These are phyloP conservation scores for Poecilus cupreus DNA, from an alignment of 2,888 invertebrate genomes.

Conservation along the genomic window DNA sequence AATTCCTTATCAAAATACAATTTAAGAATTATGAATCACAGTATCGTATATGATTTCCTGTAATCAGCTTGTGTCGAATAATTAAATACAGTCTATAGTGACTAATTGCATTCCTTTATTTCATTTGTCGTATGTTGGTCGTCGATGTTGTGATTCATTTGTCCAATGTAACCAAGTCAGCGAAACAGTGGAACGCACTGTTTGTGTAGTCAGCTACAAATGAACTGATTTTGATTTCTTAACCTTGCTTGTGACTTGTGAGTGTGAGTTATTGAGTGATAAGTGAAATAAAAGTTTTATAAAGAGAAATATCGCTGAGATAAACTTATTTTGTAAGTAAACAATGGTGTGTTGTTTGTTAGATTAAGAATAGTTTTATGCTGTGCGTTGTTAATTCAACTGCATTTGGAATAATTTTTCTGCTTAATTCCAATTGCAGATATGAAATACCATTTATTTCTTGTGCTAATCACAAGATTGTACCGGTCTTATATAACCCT, in stretches of 20 bases:
- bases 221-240: slow-evolving; percentile 11
- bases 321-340: neutral
- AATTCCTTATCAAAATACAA: neutral
- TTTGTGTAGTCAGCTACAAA: neutral
- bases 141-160: slow-evolving; percentile 29
- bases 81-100: neutral
- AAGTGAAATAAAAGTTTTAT: neutral
- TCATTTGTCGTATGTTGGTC: neutral
- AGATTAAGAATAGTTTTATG: neutral
- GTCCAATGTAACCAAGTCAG: neutral
- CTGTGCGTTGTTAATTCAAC: neutral
- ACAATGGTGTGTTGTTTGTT: neutral
- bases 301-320: neutral
- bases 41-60: slow-evolving; percentile 7
- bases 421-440: too few species aligned
- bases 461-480: too few species aligned
- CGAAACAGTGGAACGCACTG: neutral
- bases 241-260: slow-evolving; percentile 14
- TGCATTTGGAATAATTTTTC: too few species aligned
- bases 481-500: too few species aligned
- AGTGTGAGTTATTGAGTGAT: neutral
- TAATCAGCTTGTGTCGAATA: neutral
- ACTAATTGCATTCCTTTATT: slow-evolving; percentile 27
- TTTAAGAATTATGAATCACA: slow-evolving; percentile 4
- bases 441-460: too few species aligned